Conservation (phyloP, 2,888 invertebrate genomes). For the Epistrophe eligans region DNA sequence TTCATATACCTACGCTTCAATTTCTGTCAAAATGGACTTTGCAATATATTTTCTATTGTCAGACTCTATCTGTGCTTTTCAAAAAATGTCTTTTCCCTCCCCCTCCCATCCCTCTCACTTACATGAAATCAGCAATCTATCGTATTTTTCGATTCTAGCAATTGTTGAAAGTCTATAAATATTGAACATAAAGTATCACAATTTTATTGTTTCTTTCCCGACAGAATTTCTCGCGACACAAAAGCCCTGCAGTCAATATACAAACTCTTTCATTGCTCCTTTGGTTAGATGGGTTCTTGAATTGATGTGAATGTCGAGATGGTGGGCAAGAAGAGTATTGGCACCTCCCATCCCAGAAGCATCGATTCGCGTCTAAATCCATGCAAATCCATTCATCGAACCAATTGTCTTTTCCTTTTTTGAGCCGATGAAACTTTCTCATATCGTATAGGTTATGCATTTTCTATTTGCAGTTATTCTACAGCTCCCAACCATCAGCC, state of each 20-base stretch:
- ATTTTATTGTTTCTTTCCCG: slow-evolving; percentile 45
- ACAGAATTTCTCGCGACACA: slow-evolving; percentile 48
- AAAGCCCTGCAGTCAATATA: slow-evolving; percentile 39
- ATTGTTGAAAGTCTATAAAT: slow-evolving; percentile 36
- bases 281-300: slow-evolving; percentile 31
- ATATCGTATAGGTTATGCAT: slow-evolving; percentile 31
- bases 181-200: slow-evolving; percentile 32
- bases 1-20: too few species aligned
- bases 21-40: too few species aligned
- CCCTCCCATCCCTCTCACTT: too few species aligned
- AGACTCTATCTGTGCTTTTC: too few species aligned
- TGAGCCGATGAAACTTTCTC: slow-evolving; percentile 68
- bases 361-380: slow-evolving; percentile 32
- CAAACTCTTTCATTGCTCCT: slow-evolving; percentile 47
- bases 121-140: neutral
- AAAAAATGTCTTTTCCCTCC: neutral
- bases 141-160: slow-evolving; percentile 1
- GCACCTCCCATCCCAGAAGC: neutral
- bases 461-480: slow-evolving; percentile 39
- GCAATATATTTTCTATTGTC: too few species aligned
- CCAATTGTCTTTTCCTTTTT: slow-evolving; percentile 67
- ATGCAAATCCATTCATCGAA: slow-evolving; percentile 52
- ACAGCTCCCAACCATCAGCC: neutral
- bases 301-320: slow-evolving; percentile 6
- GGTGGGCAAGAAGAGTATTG: neutral